These are phyloP conservation scores for Dermochelys coriacea DNA, from an alignment of 2,797 vertebrate species.

Conservation along the genomic window DNA sequence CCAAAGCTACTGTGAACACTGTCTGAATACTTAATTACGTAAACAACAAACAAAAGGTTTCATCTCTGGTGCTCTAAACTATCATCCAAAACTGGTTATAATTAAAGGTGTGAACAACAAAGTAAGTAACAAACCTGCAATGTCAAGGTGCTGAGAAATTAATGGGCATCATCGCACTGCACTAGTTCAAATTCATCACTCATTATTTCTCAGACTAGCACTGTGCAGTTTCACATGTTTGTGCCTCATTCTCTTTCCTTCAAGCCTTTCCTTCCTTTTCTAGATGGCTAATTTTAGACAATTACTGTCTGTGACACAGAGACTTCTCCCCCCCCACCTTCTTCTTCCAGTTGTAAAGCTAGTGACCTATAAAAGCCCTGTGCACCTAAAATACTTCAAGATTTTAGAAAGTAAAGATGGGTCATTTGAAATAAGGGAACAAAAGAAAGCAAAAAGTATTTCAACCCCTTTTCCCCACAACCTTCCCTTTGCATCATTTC, in stretches of 20 bases:
- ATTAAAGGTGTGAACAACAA: conserved; percentile 82
- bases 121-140: conserved; percentile 77
- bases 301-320: conserved; percentile 74
- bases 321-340: conserved; percentile 37
- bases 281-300: conserved; percentile 76
- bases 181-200: conserved; percentile 73
- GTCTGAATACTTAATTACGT: conserved; percentile 70
- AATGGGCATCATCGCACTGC: conserved; percentile 68
- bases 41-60: conserved; percentile 79
- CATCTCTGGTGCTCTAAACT: conserved; percentile 64
- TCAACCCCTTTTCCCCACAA: neutral
- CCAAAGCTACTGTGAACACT: conserved; percentile 55
- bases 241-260: conserved; percentile 65
- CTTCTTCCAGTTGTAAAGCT: conserved; percentile 53
- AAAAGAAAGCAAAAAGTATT: neutral
- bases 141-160: conserved; percentile 80
- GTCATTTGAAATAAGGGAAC: neutral
- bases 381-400: conserved; percentile 38
- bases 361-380: conserved; percentile 70
- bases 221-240: conserved; percentile 62
- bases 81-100: conserved; percentile 75
- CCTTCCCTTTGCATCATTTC: neutral
- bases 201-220: conserved; percentile 55
- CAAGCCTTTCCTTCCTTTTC: conserved; percentile 62
- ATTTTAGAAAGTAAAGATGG: conserved; percentile 2